phyloP scores from a whole-genome alignment of 2,113 vertebrate genomes.

The Etia nguti region DNA sequence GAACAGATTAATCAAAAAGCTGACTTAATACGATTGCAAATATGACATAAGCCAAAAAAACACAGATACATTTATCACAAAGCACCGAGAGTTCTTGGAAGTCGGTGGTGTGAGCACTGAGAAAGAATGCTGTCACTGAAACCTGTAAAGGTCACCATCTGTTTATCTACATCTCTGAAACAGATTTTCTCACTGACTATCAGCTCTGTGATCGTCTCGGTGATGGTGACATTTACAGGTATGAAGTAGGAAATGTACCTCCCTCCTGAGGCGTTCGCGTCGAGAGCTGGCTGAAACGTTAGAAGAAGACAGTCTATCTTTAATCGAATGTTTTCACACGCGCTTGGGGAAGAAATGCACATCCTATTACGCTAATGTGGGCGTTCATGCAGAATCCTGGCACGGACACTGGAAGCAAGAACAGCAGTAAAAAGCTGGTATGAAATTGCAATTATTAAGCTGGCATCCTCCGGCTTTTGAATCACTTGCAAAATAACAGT shows the following conservation, averaged over 20 bases:
- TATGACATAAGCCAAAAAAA: neutral
- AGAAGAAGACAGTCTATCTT: neutral
- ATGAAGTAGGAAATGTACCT: neutral
- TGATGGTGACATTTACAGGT: slow-evolving; percentile 7
- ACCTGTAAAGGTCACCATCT: neutral
- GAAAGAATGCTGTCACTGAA: neutral
- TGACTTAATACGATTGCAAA: neutral
- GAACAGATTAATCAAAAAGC: neutral
- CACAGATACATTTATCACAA: neutral
- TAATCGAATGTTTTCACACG: neutral
- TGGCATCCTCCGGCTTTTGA: neutral
- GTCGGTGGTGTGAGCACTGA: neutral
- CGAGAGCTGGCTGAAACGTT: neutral
- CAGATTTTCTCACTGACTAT: neutral
- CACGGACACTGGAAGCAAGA: neutral
- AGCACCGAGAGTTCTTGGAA: neutral
- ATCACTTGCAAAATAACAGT: neutral
- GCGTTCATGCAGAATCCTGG: neutral
- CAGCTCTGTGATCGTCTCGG: neutral
- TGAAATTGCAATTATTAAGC: slow-evolving; percentile 19
- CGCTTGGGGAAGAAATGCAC: neutral
- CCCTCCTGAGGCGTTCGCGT: neutral
- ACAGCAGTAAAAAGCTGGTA: slow-evolving; percentile 4
- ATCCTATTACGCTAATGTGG: neutral
- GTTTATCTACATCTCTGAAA: neutral